Evolutionary conservation across 2,113 vertebrate genomes (phyloP).

Genomic region (Catharus fuscescens): DNA sequence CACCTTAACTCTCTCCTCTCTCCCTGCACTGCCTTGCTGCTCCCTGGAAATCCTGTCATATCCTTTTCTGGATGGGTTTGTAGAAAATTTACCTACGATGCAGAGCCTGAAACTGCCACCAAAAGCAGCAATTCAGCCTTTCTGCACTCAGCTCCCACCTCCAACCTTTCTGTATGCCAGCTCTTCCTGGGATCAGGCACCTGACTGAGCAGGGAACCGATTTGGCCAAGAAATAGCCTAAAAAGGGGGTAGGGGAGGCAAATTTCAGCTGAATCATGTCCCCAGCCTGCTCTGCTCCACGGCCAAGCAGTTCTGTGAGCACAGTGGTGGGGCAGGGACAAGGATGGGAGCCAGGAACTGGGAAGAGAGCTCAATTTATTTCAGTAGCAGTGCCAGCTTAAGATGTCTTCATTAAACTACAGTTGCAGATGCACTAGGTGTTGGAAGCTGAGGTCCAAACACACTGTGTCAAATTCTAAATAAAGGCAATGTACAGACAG

Average conservation of each 20-base stretch:
- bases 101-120: conserved; percentile 29
- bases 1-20: not conserved
- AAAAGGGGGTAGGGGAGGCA: not conserved
- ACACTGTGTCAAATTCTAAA: conserved; percentile 53
- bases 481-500: conserved; percentile 60
- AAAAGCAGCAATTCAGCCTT: conserved; percentile 35
- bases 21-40: not conserved
- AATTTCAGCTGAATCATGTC: not conserved
- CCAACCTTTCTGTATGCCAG: conserved; percentile 54
- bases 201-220: not conserved
- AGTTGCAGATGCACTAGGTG: conserved; percentile 49
- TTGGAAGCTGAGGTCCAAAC: conserved; percentile 56
- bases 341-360: conserved; percentile 44
- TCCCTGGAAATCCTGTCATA: not conserved
- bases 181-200: conserved; percentile 48
- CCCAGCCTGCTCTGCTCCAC: conserved; percentile 47
- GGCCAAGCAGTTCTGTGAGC: conserved; percentile 54
- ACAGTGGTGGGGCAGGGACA: conserved; percentile 27
- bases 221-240: not conserved
- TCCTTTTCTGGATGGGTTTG: not conserved
- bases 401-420: conserved; percentile 65
- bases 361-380: conserved; percentile 66
- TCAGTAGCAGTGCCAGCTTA: conserved; percentile 64
- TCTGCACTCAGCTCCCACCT: conserved; percentile 44
- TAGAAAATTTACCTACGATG: not conserved